These are phyloP conservation scores for Phaedon cochleariae DNA, from an alignment of 2,888 invertebrate genomes.

Conservation along the genomic window DNA sequence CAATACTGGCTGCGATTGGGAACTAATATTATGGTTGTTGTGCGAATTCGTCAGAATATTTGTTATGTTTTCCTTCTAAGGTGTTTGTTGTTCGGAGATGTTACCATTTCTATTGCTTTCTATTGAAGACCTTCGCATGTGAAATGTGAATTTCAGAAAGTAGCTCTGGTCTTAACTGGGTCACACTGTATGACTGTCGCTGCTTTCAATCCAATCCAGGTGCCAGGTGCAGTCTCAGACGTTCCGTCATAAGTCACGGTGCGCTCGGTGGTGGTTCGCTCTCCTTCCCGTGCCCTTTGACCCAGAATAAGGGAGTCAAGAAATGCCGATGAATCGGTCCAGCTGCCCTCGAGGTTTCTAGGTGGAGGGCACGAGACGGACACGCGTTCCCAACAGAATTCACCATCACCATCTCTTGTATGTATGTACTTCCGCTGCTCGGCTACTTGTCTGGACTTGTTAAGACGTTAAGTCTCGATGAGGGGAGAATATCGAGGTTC, in stretches of 20 bases:
- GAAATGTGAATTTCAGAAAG: too few relatives aligned
- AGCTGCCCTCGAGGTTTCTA: slow-evolving; percentile 44
- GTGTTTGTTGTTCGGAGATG: too few relatives aligned
- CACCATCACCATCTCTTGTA: not conserved
- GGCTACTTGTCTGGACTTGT: not conserved
- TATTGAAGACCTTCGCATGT: too few relatives aligned
- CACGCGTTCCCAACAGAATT: slow-evolving; percentile 40
- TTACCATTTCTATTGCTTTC: too few relatives aligned
- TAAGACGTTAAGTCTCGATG: not conserved
- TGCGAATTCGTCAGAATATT: too few relatives aligned
- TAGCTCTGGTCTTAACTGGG: too few relatives aligned
- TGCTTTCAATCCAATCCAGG: too few relatives aligned
- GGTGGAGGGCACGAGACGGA: slow-evolving; percentile 43
- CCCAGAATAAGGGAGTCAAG: slow-evolving; percentile 35
- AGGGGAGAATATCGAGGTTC: not conserved
- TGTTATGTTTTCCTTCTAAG: too few relatives aligned
- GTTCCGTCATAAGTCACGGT: slow-evolving; percentile 53
- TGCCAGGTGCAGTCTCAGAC: slow-evolving; percentile 53
- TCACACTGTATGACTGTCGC: too few relatives aligned
- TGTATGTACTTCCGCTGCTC: not conserved
- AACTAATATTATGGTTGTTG: too few relatives aligned
- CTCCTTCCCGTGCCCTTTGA: slow-evolving; percentile 33
- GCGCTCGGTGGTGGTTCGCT: slow-evolving; percentile 26
- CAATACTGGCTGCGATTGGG: too few relatives aligned
- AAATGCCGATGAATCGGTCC: slow-evolving; percentile 43